Conservation (phyloP, 1,140 invertebrate species). For the Drosophila nasuta region DNA sequence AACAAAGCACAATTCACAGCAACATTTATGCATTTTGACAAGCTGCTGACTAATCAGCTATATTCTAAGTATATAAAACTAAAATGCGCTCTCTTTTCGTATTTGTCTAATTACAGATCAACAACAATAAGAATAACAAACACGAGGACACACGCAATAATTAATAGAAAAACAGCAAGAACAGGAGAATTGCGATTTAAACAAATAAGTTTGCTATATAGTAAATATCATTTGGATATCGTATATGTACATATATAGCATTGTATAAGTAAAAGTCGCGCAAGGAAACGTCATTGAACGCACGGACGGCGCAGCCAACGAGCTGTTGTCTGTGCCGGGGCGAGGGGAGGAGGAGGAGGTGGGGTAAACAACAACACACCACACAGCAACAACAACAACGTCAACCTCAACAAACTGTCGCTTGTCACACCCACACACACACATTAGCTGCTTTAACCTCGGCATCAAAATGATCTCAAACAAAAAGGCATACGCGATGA, state of each 20-base stretch:
- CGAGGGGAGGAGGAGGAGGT: slow-evolving; percentile 40
- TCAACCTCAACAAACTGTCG: slow-evolving; percentile 35
- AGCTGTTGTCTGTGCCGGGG: slow-evolving; percentile 70
- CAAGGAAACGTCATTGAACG: slow-evolving; percentile 81
- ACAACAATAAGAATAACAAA: slow-evolving; percentile 19
- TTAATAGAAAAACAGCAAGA: slow-evolving; percentile 12
- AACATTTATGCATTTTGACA: slow-evolving; percentile 29
- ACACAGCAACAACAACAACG: slow-evolving; percentile 30
- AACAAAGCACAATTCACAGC: slow-evolving; percentile 35
- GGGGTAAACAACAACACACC: slow-evolving; percentile 32
- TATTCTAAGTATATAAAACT: slow-evolving; percentile 16
- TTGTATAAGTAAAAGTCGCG: slow-evolving; percentile 13
- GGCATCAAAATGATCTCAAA: slow-evolving; percentile 87
- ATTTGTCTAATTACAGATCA: slow-evolving; percentile 30
- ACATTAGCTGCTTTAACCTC: slow-evolving; percentile 35
- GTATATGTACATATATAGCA: slow-evolving; percentile 15
- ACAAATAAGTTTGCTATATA: slow-evolving; percentile 39
- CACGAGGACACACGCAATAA: slow-evolving; percentile 37
- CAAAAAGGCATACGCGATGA: slow-evolving; percentile 90
- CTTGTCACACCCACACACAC: slow-evolving; percentile 53
- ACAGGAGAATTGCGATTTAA: slow-evolving; percentile 60
- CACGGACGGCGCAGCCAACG: slow-evolving; percentile 66
- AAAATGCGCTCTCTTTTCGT: slow-evolving; percentile 27
- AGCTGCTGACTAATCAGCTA: slow-evolving; percentile 6
- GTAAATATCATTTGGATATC: slow-evolving; percentile 19